These are phyloP conservation scores for Centruroides sculpturatus DNA, from an alignment of 1,140 invertebrate species.

Conservation along the genomic window DNA sequence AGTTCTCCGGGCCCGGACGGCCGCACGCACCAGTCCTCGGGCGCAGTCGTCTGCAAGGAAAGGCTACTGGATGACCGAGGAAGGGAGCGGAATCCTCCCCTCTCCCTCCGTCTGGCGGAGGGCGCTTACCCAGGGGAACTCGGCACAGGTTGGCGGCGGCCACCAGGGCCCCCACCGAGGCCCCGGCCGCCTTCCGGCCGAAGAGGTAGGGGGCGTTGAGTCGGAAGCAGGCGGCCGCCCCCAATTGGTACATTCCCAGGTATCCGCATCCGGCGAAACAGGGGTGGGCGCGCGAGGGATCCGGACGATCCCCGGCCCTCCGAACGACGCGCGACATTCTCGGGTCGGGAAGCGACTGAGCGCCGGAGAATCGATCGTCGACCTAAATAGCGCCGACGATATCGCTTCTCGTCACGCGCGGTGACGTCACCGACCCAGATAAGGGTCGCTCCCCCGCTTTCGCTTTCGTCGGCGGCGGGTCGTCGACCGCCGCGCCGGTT, in stretches of 20 bases:
- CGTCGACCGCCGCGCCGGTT: no score
- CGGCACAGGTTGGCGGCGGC: slow-evolving; percentile 86
- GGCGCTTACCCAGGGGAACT: slow-evolving; percentile 67
- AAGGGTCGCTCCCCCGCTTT: no score
- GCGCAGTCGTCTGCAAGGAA: slow-evolving; percentile 55
- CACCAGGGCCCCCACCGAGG: slow-evolving; percentile 88
- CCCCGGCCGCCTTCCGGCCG: slow-evolving; percentile 81
- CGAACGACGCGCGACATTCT: no score
- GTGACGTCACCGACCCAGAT: no score
- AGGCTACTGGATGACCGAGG: no score
- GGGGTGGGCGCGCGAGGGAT: slow-evolving; percentile 38
- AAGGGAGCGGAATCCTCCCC: no score
- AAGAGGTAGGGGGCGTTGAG: slow-evolving; percentile 91
- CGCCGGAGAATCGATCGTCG: no score
- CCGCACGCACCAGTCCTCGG: slow-evolving; percentile 69
- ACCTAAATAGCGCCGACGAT: no score
- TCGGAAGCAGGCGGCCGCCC: slow-evolving; percentile 89
- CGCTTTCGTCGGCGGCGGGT: no score
- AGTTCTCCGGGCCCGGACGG: slow-evolving; percentile 63
- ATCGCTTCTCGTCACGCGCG: no score
- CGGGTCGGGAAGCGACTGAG: no score
- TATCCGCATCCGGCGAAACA: slow-evolving; percentile 98
- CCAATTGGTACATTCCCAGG: slow-evolving; percentile 95
- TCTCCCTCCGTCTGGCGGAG: not conserved
- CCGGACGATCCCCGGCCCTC: no score